Evolutionary conservation across 2,888 invertebrate species (phyloP).

Genomic region (Aleiodes alternator): DNA sequence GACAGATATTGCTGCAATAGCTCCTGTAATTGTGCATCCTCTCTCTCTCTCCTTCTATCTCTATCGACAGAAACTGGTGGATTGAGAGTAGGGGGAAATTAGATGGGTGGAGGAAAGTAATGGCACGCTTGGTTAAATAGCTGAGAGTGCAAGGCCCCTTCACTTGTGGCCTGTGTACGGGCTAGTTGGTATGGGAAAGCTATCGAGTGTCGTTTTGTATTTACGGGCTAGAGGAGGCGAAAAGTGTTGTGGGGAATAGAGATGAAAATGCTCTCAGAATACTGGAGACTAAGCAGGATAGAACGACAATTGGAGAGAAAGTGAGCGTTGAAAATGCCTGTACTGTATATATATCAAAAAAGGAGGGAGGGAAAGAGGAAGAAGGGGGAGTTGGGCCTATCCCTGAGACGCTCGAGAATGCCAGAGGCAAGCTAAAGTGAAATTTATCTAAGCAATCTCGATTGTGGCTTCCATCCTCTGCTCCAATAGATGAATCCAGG

Average conservation of each 20-base stretch:
- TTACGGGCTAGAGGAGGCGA: conserved; percentile 43
- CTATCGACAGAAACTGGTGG: conserved; percentile 52
- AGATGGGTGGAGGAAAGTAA: conserved; percentile 54
- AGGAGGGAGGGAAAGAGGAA: background rate
- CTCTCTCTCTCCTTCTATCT: conserved; percentile 49
- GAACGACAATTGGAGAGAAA: conserved; percentile 38
- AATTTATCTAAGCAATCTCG: conserved; percentile 55
- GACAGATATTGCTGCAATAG: too few species aligned
- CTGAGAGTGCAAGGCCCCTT: conserved; percentile 42
- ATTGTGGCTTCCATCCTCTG: conserved; percentile 43
- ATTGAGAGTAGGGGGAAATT: conserved; percentile 19
- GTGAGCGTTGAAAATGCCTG: conserved; percentile 51
- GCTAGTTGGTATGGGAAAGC: conserved; percentile 30
- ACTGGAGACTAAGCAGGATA: background rate
- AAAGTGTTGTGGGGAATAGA: conserved; percentile 7
- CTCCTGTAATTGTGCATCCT: too few species aligned
- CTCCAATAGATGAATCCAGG: conserved; percentile 42
- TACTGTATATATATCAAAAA: background rate
- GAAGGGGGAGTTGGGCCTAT: conserved; percentile 17
- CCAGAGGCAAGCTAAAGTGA: conserved; percentile 47
- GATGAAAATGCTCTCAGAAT: conserved; percentile 14
- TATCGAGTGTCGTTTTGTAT: conserved; percentile 57
- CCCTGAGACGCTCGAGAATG: conserved; percentile 27
- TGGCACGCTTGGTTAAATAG: conserved; percentile 59
- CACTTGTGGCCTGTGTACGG: background rate